phyloP scores from a whole-genome alignment of 2,888 invertebrate genomes.

The Fissipunctia ypsillon region DNA sequence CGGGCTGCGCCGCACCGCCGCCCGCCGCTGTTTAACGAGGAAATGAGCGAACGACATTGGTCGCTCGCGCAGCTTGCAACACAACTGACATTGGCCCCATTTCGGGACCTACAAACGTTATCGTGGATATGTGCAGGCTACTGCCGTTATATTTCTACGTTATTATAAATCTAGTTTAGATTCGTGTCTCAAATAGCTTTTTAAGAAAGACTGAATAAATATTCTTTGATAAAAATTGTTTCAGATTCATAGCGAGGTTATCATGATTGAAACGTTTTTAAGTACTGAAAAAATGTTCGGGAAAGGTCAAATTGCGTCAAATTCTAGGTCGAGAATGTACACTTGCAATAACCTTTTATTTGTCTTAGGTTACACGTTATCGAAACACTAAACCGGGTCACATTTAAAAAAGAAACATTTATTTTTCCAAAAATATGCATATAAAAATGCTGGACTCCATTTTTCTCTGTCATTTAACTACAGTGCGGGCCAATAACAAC shows the following conservation, averaged over 20 bases:
- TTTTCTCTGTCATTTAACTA: conserved; percentile 3
- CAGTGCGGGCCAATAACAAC: conserved; percentile 25
- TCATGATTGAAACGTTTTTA: conserved; percentile 22
- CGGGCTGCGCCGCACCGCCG: conserved; percentile 53
- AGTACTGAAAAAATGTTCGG: not conserved
- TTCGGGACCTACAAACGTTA: conserved; percentile 87
- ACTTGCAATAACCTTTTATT: conserved; percentile 12
- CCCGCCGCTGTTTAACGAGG: conserved; percentile 71
- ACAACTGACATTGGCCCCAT: conserved; percentile 87
- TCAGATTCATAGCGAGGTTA: not conserved
- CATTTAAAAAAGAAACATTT: not conserved
- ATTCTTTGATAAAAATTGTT: not conserved
- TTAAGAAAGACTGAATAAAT: not conserved
- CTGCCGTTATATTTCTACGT: conserved; percentile 55
- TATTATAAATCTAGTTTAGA: conserved; percentile 56
- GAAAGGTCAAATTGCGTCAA: conserved; percentile 25
- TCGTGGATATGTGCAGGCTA: conserved; percentile 76
- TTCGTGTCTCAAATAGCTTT: conserved; percentile 43
- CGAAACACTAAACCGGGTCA: not conserved
- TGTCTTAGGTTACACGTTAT: conserved; percentile 3
- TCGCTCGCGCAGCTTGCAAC: conserved; percentile 84
- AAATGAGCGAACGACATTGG: conserved; percentile 85
- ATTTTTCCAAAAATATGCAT: not conserved
- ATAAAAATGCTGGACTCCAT: not conserved
- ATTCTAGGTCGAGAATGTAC: conserved; percentile 19